Evolutionary conservation across 2,113 vertebrate species (phyloP).

Genomic region (Barnardius zonarius): DNA sequence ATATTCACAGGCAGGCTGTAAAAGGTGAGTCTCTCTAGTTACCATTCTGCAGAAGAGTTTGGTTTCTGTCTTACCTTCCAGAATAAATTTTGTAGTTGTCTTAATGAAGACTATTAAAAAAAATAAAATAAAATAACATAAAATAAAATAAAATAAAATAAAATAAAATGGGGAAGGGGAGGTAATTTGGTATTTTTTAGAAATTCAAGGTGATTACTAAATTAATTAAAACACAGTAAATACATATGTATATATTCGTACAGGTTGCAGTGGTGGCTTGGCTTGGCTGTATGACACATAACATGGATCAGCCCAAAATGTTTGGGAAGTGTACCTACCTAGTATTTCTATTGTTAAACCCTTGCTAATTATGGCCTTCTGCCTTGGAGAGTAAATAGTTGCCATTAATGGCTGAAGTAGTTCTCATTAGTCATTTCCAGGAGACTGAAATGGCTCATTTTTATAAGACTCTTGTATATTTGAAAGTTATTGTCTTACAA

Average conservation of each 20-base stretch:
- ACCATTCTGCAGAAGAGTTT: not conserved
- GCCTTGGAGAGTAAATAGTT: not conserved
- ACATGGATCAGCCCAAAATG: not conserved
- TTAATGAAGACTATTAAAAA: not conserved
- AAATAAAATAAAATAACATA: not conserved
- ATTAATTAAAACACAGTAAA: not conserved
- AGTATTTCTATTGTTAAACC: constrained; percentile 14
- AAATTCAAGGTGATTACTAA: not conserved
- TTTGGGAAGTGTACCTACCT: not conserved
- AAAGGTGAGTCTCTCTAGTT: not conserved
- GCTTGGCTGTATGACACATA: not conserved
- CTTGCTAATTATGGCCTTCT: not conserved
- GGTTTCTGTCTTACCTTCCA: not conserved
- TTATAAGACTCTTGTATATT: not conserved
- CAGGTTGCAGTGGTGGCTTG: not conserved
- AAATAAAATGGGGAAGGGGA: not conserved
- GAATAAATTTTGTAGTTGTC: not conserved
- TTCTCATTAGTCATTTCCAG: constrained; percentile 19
- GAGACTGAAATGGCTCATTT: not conserved
- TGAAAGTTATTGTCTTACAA: not conserved
- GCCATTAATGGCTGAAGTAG: not conserved
- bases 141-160: too few relatives aligned
- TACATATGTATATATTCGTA: not conserved
- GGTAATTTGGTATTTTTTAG: not conserved
- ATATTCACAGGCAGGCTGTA: not conserved